Base-by-base conservation (phyloP, 2,797 vertebrate genomes). In the Apogon talboti region DNA sequence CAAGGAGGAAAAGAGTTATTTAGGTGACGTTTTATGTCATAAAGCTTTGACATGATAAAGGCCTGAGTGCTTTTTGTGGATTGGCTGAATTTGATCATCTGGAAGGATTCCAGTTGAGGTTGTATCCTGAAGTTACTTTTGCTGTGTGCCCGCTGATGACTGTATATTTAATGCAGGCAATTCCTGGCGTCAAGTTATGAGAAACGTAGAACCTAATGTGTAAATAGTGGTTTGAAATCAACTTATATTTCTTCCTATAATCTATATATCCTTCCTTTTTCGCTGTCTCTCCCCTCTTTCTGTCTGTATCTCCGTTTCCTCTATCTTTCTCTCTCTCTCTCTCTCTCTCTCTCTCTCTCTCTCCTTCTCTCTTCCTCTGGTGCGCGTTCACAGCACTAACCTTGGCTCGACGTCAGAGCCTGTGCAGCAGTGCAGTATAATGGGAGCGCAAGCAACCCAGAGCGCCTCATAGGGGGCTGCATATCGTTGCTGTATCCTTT, bases 381-480 rank as follows among this genome's bases (percentile, higher is more conserved):
- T 88, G 88, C 90, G 81, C 84, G 81, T 89, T 85, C 92, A 85
- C 89, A 85, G 58, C 84, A 82, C 90, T 96, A 95, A 94, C 95
- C 95, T 96, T 96, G 96, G 95, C 95, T 95, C 93, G 92, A 94
- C 95, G 96, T 97, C 95, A 98, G 95, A 92, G 94, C 91, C 96
- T 93, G 96, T 97, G 96, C 94, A 92, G 96, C 96, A 97, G 96
- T 97, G 96, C 96, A 96, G 96, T 92, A 93, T 95, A 94, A 94
- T 75, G 92, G 91, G 94, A 95, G 94, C 94, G 88, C 93, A 91
- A 82, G 91, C 88, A 90, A 93, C 86, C 91, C 89, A 84, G 80
- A 89, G 85, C 83, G 87, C 91, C 90, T 88, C 87, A 87, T 92
- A 86, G 81, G 76, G 76, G 90, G 76, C 90, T 91, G 90, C 88